Conservation (phyloP, 2,113 vertebrate species). For the Corythornis cristatus region DNA sequence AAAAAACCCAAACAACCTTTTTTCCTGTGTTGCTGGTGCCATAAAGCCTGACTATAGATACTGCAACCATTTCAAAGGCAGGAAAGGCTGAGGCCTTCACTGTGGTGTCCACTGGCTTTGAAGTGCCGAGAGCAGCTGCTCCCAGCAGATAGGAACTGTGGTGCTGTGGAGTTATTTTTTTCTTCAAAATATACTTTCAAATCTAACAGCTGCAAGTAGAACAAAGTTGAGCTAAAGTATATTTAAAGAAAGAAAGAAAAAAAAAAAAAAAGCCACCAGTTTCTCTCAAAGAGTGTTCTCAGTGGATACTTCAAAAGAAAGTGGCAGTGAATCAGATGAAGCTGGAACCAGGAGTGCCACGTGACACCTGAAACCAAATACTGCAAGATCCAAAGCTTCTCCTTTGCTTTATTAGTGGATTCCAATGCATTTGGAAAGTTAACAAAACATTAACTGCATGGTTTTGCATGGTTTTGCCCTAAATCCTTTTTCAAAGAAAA, state of each 20-base stretch:
- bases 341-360: not conserved
- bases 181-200: slow-evolving; percentile 70
- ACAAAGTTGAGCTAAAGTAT: slow-evolving; percentile 69
- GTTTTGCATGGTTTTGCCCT: fast-evolving
- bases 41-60: slow-evolving; percentile 26
- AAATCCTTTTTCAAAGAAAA: not conserved
- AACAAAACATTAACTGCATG: not conserved
- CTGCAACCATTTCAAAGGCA: slow-evolving; percentile 69
- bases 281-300: slow-evolving; percentile 42
- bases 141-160: slow-evolving; percentile 69
- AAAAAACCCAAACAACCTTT: slow-evolving; percentile 51
- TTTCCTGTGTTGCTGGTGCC: slow-evolving; percentile 57
- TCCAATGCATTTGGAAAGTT: not conserved
- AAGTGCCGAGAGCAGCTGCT: slow-evolving; percentile 71
- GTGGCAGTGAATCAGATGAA: slow-evolving; percentile 23
- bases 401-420: not conserved
- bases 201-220: slow-evolving; percentile 68
- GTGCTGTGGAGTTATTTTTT: slow-evolving; percentile 27
- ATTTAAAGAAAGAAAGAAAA: slow-evolving; percentile 35
- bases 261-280: not conserved
- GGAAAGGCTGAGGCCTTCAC: slow-evolving; percentile 70
- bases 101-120: slow-evolving; percentile 68
- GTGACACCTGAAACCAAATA: not conserved
- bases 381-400: not conserved
- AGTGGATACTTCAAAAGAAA: slow-evolving; percentile 63